These are phyloP conservation scores for Taenioides sp. DNA, from an alignment of 2,797 vertebrate genomes.

Conservation along the genomic window DNA sequence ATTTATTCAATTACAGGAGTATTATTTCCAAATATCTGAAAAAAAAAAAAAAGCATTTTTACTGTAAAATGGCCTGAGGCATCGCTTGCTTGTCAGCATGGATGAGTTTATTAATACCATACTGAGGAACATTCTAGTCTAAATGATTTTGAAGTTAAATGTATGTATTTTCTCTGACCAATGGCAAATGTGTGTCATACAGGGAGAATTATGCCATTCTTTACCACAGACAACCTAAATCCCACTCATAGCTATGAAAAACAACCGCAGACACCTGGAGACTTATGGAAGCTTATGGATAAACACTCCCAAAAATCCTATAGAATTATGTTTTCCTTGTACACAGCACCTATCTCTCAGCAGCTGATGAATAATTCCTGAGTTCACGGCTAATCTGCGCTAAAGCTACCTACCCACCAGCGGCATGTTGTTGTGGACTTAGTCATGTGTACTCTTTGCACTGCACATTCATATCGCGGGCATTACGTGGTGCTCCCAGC, in stretches of 20 bases:
- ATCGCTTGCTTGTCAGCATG: no score
- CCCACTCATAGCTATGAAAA: not conserved
- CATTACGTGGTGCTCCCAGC: slow-evolving; percentile 51
- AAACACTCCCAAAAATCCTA: slow-evolving; percentile 28
- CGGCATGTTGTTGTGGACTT: slow-evolving; percentile 63
- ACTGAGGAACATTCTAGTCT: no score
- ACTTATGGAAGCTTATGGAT: slow-evolving; percentile 24
- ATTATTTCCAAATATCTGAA: no score
- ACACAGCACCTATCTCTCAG: slow-evolving; percentile 46
- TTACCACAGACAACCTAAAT: slow-evolving; percentile 20
- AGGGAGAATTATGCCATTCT: slow-evolving; percentile 33
- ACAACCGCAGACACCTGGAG: slow-evolving; percentile 46
- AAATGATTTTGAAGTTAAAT: no score
- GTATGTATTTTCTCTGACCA: no score
- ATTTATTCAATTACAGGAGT: no score
- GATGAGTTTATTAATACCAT: no score
- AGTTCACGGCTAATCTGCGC: slow-evolving; percentile 52
- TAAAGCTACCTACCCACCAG: slow-evolving; percentile 52
- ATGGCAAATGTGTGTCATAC: not conserved
- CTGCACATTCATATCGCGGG: slow-evolving; percentile 41
- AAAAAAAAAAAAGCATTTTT: no score
- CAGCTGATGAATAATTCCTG: slow-evolving; percentile 54
- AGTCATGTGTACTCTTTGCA: slow-evolving; percentile 59
- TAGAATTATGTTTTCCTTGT: slow-evolving; percentile 38
- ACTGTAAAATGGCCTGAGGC: no score